Evolutionary conservation across 2,797 vertebrate species (phyloP), one percentile per base, ranked within the genome.

Genomic region (Myripristis jacobus): DNA sequence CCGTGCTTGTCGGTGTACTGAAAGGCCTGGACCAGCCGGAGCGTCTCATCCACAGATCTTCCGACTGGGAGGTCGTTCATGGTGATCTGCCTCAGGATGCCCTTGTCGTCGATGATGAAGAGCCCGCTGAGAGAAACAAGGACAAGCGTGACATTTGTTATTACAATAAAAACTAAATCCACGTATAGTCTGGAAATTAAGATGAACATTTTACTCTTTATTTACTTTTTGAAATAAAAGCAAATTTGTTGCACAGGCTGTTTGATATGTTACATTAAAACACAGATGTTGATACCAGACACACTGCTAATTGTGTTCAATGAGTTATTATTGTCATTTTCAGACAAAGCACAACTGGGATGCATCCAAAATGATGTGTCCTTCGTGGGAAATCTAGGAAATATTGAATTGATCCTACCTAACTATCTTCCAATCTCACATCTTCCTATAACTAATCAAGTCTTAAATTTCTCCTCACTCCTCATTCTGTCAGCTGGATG

Each of bases 41-140:
- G 88, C 3, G 96, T 97, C 89, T 99, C 98, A 54, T 99, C 98
- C 47, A 99, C 95, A 29, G 93, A 98, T 50, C 97, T 96, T 12
- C 98, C 98, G 38, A 99, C 98, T 38, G 98, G 98, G 27, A 99
- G 95, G 89, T 99, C 97, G 3, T 99, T 99, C 82, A 99, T 97
- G 72, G 98, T 98, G 79, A 99, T 99, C 92, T 99, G 97, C 52
- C 97, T 95, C 89, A 99, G 93, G 78, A 96, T 91, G 24, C 98
- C 98, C 36, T 97, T 97, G 31, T 95, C 93, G 48, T 99, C 97
- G 79, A 99, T 97, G 80, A 99, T 98, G 88, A 99, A 99, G 21
- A 99, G 94, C 70, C 97, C 98, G 80, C 98, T 99, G 65, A 57
- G 68, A 75, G 85, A 89, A 22, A 80, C 27, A 54, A 10, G 27